A percentile compares a stretch with the other conserved stretches of the same genome.
These are phyloP conservation scores for Pocillopora damicornis DNA, from an alignment of 64 coral and sea anemone species.

Conservation along the genomic window DNA sequence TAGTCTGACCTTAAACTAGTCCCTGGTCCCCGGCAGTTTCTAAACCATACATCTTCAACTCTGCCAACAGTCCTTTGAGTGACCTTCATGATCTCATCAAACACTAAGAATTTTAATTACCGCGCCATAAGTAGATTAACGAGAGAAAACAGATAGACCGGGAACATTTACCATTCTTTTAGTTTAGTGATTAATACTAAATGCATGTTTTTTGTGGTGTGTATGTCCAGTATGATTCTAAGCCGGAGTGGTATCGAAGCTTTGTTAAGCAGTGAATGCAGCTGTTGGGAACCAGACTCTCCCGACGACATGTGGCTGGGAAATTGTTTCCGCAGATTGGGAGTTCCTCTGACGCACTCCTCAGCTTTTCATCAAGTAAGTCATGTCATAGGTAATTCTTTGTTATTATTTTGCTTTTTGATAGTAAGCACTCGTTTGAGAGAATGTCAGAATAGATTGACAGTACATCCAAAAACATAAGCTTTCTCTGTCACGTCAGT, in stretches of 20 bases:
- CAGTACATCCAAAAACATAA: no score
- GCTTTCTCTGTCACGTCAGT: no score
- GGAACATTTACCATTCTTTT: no score
- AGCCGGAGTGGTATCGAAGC: conserved; percentile 72
- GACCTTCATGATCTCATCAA: no score
- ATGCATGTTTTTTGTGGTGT: background rate
- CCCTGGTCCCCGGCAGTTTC: no score
- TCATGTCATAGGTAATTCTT: background rate
- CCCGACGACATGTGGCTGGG: conserved; percentile 95
- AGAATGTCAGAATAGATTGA: no score
- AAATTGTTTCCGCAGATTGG: conserved; percentile 75
- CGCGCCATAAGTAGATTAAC: no score
- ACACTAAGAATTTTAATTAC: no score
- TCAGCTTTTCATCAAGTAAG: conserved; percentile 76
- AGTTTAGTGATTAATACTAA: background rate
- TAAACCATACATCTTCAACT: no score
- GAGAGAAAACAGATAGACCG: no score
- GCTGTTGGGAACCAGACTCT: conserved; percentile 76
- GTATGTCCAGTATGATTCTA: conserved; percentile 69
- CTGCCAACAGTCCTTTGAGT: no score
- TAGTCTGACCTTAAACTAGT: no score
- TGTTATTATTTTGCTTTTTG: background rate
- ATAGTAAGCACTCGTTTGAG: conserved; percentile 1
- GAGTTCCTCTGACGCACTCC: conserved; percentile 68
- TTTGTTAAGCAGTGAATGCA: conserved; percentile 58